phyloP scores from a whole-genome alignment of 2,888 invertebrate species.

The Drosophila rellima region DNA sequence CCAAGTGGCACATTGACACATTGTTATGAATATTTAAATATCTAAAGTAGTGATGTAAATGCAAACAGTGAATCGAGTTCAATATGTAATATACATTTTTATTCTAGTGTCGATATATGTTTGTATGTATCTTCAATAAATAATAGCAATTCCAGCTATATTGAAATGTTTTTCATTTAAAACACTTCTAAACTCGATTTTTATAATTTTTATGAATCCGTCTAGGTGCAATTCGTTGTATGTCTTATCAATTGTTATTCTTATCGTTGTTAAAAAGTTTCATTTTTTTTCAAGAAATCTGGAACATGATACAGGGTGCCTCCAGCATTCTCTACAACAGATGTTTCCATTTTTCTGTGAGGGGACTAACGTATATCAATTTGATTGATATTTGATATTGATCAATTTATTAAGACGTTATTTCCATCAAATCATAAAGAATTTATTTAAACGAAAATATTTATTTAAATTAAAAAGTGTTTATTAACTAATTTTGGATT shows the following conservation, averaged over 20 bases:
- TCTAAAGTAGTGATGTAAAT: too few species aligned
- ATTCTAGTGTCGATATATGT: too few species aligned
- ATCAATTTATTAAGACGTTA: not conserved
- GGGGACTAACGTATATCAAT: not conserved
- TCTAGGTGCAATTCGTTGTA: not conserved
- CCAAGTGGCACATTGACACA: constrained; percentile 40
- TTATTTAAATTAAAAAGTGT: constrained; percentile 5
- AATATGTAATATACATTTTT: too few species aligned
- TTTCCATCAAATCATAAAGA: not conserved
- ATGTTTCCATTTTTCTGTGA: not conserved
- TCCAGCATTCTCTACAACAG: not conserved
- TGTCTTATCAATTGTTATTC: not conserved
- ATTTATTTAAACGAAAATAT: not conserved
- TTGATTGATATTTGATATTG: not conserved
- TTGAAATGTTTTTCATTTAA: too few species aligned
- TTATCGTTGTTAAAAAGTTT: constrained; percentile 1
- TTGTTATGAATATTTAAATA: constrained; percentile 13
- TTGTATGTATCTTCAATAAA: too few species aligned
- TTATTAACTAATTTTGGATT: constrained; percentile 14
- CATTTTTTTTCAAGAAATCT: constrained; percentile 1
- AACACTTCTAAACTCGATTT: too few species aligned
- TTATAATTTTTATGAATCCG: not conserved
- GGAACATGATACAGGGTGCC: not conserved
- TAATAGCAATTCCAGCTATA: too few species aligned
- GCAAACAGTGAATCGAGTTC: too few species aligned